A percentile compares a stretch with the other conserved stretches of the same genome.
Conservation (phyloP, 2,888 invertebrate genomes). For the Nebria brevicollis region DNA sequence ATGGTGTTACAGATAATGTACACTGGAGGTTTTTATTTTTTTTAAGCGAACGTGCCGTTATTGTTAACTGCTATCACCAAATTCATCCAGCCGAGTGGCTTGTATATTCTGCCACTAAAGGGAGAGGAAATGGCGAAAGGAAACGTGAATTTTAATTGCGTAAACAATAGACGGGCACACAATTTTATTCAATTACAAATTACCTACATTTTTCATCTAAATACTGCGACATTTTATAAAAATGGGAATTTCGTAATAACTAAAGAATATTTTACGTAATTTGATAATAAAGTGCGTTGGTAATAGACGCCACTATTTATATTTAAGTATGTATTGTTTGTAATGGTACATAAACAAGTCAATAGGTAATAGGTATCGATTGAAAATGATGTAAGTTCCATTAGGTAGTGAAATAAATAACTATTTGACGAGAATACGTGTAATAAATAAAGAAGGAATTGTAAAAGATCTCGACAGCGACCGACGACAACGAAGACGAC, state of each 20-base stretch:
- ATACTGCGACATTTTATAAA: background rate
- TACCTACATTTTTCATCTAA: slow-evolving; percentile 14
- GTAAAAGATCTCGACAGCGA: slow-evolving; percentile 35
- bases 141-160: slow-evolving; percentile 16
- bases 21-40: background rate
- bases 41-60: slow-evolving; percentile 1
- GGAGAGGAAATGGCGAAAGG: slow-evolving; percentile 14
- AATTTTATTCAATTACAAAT: slow-evolving; percentile 41
- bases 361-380: background rate
- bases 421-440: slow-evolving; percentile 30
- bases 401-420: slow-evolving; percentile 24
- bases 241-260: too few species aligned
- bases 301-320: background rate
- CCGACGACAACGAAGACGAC: slow-evolving; percentile 26
- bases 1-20: slow-evolving; percentile 36
- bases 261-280: too few species aligned
- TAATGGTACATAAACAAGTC: background rate
- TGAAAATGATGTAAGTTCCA: background rate
- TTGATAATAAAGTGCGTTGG: too few species aligned
- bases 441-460: slow-evolving; percentile 40
- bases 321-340: background rate
- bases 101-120: slow-evolving; percentile 11
- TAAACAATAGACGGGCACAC: background rate
- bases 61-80: background rate
- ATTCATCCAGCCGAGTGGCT: background rate